Conservation (phyloP, 2,888 invertebrate genomes). For the Galeopsomyia nigrocyanea region DNA sequence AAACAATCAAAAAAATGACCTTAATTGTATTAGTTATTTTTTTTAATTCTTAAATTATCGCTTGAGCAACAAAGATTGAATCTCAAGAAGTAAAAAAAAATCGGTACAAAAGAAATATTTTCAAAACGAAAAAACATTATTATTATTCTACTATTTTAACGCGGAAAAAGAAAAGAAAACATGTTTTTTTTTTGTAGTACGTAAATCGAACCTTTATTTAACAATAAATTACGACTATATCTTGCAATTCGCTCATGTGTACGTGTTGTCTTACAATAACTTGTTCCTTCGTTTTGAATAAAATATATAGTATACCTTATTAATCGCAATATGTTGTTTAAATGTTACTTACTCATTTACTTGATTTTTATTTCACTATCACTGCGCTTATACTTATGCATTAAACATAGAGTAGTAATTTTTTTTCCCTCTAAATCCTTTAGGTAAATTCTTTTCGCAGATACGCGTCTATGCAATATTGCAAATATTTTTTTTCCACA, state of each 20-base stretch:
- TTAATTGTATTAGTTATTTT: too few relatives aligned
- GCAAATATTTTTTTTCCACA: constrained; percentile 31
- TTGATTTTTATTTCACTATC: constrained; percentile 62
- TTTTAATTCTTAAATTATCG: too few relatives aligned
- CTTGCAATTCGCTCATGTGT: constrained; percentile 29
- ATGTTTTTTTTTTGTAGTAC: background rate
- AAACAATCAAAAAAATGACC: too few relatives aligned
- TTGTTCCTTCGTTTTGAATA: constrained; percentile 27
- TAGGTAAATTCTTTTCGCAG: constrained; percentile 48
- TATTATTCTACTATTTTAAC: too few relatives aligned
- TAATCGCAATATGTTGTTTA: constrained; percentile 30
- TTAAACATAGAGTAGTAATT: constrained; percentile 60
- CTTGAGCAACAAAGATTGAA: too few relatives aligned
- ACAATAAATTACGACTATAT: constrained; percentile 10
- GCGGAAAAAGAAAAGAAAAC: too few relatives aligned
- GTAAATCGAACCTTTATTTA: constrained; percentile 24
- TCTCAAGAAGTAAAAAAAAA: too few relatives aligned
- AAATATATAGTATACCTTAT: constrained; percentile 39
- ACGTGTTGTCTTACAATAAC: constrained; percentile 9
- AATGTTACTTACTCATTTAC: constrained; percentile 51
- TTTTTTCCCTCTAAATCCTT: constrained; percentile 40
- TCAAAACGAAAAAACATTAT: too few relatives aligned
- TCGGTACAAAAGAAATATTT: too few relatives aligned
- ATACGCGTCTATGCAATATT: constrained; percentile 41
- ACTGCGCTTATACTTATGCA: constrained; percentile 61